These are phyloP conservation scores for Nyctalus aviator DNA, from an alignment of 2,797 vertebrate genomes.

Conservation along the genomic window DNA sequence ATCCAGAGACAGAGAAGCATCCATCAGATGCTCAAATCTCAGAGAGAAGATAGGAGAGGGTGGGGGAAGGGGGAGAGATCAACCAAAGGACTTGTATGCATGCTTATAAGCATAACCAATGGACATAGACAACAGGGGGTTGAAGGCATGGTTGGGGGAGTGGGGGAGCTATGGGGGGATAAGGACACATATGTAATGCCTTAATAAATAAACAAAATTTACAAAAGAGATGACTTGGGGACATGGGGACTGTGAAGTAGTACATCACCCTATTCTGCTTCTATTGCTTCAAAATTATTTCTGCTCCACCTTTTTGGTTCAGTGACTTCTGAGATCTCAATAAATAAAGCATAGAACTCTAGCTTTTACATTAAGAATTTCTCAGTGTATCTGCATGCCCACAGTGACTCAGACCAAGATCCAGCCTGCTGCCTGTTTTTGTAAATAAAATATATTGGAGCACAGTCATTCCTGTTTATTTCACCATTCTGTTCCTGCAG, in stretches of 20 bases:
- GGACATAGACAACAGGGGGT: no score
- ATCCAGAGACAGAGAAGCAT: no score
- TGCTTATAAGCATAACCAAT: no score
- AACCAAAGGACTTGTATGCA: no score
- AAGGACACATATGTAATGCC: no score
- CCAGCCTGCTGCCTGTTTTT: background rate
- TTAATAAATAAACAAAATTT: no score
- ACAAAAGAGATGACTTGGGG: background rate
- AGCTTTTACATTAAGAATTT: background rate
- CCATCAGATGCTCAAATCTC: no score
- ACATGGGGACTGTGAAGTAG: background rate
- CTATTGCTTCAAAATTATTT: background rate
- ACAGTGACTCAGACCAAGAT: background rate
- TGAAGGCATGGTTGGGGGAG: no score
- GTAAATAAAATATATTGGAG: conserved; percentile 4
- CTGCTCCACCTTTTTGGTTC: background rate
- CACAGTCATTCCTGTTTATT: background rate
- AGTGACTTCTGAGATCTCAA: background rate
- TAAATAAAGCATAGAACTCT: background rate
- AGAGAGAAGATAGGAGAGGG: no score
- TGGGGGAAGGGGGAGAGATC: no score
- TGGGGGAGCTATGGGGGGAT: no score
- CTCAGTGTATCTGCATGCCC: background rate
- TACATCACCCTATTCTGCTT: background rate
- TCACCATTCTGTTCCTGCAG: background rate